phyloP scores from a whole-genome alignment of 2,888 invertebrate genomes.

The Phymatocera aterrima region DNA sequence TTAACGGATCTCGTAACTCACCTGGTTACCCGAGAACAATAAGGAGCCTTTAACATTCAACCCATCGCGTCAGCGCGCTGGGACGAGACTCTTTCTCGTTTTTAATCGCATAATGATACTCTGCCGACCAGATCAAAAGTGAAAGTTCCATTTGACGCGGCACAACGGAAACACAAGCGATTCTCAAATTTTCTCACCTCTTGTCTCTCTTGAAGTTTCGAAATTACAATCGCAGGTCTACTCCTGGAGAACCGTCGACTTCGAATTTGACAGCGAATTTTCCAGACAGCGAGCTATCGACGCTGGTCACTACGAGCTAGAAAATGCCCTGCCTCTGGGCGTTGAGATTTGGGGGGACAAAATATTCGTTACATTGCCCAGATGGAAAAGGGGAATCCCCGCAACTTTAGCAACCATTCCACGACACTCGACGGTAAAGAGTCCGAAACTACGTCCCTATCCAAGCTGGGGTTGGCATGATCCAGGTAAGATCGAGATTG shows the following conservation, averaged over 20 bases:
- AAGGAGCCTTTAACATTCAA: constrained; percentile 22
- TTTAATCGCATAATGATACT: constrained; percentile 10
- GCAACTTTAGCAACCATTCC: constrained; percentile 84
- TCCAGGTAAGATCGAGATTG: constrained; percentile 73
- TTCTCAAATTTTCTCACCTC: background rate
- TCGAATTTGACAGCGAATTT: constrained; percentile 80
- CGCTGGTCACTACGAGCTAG: constrained; percentile 80
- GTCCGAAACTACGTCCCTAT: constrained; percentile 84
- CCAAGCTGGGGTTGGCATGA: constrained; percentile 85
- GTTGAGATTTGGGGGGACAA: constrained; percentile 83
- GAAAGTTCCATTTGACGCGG: background rate
- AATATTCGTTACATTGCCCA: constrained; percentile 86
- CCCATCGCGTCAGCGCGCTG: background rate
- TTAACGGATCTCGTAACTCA: background rate
- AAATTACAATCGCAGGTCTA: constrained; percentile 75
- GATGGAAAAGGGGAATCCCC: constrained; percentile 86
- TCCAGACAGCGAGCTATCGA: constrained; percentile 79
- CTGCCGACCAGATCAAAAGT: background rate
- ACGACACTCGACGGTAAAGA: constrained; percentile 76
- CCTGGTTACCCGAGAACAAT: background rate
- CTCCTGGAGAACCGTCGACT: constrained; percentile 87
- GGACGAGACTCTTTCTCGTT: background rate
- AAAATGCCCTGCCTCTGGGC: constrained; percentile 86
- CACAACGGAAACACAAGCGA: background rate
- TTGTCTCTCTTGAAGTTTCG: background rate